These are phyloP conservation scores for Rousettus leschenaultii DNA, from an alignment of 2,113 vertebrate genomes.

Conservation along the genomic window DNA sequence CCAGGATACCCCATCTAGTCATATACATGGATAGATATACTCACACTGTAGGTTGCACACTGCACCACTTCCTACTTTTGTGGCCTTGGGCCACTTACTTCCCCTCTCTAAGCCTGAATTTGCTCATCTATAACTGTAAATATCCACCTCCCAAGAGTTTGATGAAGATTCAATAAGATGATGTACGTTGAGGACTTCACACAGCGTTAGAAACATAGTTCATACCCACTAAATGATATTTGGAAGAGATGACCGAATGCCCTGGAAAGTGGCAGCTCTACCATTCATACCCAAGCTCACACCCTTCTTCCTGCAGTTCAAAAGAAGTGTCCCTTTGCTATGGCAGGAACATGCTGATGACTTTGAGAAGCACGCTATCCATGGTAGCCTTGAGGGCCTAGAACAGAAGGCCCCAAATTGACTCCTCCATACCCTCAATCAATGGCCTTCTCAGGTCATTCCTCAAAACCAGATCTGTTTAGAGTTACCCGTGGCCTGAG, in stretches of 20 bases:
- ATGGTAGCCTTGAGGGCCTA: background rate
- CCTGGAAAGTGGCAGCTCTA: background rate
- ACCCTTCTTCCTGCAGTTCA: background rate
- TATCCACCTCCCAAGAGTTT: background rate
- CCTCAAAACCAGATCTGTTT: background rate
- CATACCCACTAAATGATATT: background rate
- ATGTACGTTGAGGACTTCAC: background rate
- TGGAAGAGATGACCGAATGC: background rate
- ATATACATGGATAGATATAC: fast-evolving
- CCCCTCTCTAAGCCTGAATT: background rate
- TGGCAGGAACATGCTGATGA: background rate
- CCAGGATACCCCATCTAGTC: background rate
- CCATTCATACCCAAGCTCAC: background rate
- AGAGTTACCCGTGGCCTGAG: background rate
- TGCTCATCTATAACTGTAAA: background rate
- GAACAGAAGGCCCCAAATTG: background rate
- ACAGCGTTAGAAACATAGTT: background rate
- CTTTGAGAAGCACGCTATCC: background rate
- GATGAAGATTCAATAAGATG: background rate
- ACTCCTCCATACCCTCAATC: background rate
- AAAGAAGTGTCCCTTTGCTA: background rate
- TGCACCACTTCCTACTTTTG: background rate
- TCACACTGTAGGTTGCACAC: background rate
- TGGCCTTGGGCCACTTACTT: background rate
- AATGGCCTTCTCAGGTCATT: background rate